phyloP scores from a whole-genome alignment of 2,113 vertebrate genomes.

The Corythaixoides concolor region DNA sequence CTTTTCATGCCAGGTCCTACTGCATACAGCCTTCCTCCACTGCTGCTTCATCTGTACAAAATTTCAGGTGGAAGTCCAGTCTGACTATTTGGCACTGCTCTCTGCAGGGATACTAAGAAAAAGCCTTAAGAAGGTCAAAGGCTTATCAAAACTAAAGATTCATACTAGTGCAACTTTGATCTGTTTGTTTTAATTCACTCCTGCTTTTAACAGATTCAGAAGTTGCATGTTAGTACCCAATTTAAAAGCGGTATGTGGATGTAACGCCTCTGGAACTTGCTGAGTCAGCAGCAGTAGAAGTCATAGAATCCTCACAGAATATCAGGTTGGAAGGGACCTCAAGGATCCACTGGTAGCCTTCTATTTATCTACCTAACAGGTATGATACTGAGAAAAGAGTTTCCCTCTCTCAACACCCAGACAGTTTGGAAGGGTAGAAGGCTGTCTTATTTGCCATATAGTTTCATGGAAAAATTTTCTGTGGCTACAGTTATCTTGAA shows the following conservation, averaged over 20 bases:
- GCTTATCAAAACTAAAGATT: neutral
- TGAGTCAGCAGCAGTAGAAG: neutral
- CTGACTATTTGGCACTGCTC: neutral
- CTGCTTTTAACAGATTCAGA: neutral
- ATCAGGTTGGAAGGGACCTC: too few species aligned
- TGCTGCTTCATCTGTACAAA: neutral
- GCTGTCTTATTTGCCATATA: neutral
- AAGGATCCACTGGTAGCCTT: neutral
- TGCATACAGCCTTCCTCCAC: neutral
- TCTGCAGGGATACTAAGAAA: neutral
- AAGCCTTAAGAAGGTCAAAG: neutral
- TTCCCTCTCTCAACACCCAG: neutral
- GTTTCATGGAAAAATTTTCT: neutral
- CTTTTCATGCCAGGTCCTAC: neutral
- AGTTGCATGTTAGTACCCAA: neutral
- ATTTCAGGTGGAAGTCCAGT: neutral
- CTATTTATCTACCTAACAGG: neutral
- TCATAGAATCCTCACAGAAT: too few species aligned
- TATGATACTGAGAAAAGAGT: neutral
- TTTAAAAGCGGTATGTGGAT: neutral
- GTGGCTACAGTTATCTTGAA: neutral
- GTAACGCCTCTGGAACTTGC: neutral
- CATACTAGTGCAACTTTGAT: neutral
- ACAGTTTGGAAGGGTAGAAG: neutral
- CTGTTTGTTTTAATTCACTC: conserved; percentile 3